Percentiles rank a stretch among this genome's conserved stretches.
These are phyloP conservation scores for Halictus ligatus DNA, from an alignment of 2,888 invertebrate genomes.

Conservation along the genomic window DNA sequence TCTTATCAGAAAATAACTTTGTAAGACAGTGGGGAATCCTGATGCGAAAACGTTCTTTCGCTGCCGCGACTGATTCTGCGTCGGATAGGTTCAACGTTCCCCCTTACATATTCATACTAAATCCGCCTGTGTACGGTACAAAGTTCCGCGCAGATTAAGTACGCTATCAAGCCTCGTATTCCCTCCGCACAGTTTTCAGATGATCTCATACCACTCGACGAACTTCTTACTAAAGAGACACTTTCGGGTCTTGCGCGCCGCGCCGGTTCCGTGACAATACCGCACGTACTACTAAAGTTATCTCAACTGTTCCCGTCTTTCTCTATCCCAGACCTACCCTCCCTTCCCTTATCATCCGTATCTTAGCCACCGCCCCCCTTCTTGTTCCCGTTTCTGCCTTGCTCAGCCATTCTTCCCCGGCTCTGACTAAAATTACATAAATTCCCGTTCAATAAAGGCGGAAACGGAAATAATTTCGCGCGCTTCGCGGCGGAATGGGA, in stretches of 20 bases:
- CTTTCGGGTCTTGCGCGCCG: conserved; percentile 58
- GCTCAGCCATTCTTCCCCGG: conserved; percentile 34
- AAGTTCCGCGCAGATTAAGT: conserved; percentile 57
- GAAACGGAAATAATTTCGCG: conserved; percentile 77
- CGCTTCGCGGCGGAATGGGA: conserved; percentile 76
- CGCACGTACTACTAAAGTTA: conserved; percentile 60
- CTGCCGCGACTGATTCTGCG: conserved; percentile 25
- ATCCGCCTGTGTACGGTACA: conserved; percentile 27
- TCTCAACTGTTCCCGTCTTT: conserved; percentile 36
- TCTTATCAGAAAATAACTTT: not conserved
- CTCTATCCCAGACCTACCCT: conserved; percentile 30
- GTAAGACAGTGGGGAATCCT: not conserved
- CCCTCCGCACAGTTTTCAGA: conserved; percentile 39
- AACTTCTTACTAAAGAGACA: conserved; percentile 60
- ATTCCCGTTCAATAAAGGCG: conserved; percentile 59
- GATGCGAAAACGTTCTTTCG: conserved; percentile 24
- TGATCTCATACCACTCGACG: conserved; percentile 45
- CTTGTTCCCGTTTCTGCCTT: not conserved
- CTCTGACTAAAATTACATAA: conserved; percentile 38
- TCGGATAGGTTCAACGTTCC: not conserved
- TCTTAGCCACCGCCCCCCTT: not conserved
- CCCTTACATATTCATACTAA: conserved; percentile 43
- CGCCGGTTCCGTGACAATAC: conserved; percentile 60
- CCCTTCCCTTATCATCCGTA: not conserved
- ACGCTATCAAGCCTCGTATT: conserved; percentile 50